Evolutionary conservation across 2,113 vertebrate genomes (phyloP).

Genomic region (Scomber colias): DNA sequence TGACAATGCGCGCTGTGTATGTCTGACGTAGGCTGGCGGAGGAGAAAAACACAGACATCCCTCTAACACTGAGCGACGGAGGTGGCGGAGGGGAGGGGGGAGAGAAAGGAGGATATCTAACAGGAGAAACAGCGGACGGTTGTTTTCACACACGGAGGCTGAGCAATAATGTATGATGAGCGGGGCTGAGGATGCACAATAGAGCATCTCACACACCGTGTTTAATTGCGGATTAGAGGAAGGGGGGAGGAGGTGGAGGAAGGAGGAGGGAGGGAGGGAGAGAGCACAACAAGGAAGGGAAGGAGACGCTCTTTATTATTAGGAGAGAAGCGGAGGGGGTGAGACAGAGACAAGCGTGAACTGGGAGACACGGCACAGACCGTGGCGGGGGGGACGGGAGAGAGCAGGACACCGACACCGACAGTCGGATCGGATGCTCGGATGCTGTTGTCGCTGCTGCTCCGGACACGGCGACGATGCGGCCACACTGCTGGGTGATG

Average conservation of each 20-base stretch:
- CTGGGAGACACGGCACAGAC: constrained; percentile 73
- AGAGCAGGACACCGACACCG: constrained; percentile 68
- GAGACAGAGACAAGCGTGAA: constrained; percentile 58
- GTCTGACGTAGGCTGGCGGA: constrained; percentile 81
- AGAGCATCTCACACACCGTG: constrained; percentile 76
- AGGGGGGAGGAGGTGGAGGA: constrained; percentile 35
- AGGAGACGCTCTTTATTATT: constrained; percentile 81
- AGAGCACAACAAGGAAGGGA: constrained; percentile 72
- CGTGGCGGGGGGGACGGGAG: constrained; percentile 69
- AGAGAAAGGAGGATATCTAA: constrained; percentile 10
- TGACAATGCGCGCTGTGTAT: constrained; percentile 75
- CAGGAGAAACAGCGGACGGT: constrained; percentile 48
- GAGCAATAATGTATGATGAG: constrained; percentile 45
- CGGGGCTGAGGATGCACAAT: constrained; percentile 78
- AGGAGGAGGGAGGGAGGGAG: constrained; percentile 17
- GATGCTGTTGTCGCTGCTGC: constrained; percentile 82
- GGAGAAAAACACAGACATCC: constrained; percentile 73
- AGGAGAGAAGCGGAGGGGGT: constrained; percentile 44
- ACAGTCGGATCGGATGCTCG: constrained; percentile 79
- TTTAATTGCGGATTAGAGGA: constrained; percentile 84
- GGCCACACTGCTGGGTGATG: constrained; percentile 87
- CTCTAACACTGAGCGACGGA: constrained; percentile 47
- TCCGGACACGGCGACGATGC: constrained; percentile 82
- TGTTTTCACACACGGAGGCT: constrained; percentile 56
- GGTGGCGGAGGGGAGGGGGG: constrained; percentile 5